phyloP scores from a whole-genome alignment of 2,888 invertebrate genomes.

The Priocnemis perturbator region DNA sequence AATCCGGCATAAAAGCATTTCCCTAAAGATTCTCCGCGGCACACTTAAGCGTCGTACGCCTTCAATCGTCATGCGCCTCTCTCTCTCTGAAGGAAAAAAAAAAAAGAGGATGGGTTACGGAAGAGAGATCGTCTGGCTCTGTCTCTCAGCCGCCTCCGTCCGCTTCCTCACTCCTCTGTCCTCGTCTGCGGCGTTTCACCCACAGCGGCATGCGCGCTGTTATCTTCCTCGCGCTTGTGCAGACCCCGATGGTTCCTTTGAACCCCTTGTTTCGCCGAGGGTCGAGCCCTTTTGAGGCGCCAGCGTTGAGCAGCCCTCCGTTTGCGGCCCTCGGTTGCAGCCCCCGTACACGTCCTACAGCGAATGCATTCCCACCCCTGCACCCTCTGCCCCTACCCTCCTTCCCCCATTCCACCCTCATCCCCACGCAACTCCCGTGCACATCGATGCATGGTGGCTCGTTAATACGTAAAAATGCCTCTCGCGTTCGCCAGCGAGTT shows the following conservation, averaged over 20 bases:
- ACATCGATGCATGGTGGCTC: slow-evolving; percentile 59
- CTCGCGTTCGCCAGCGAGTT: slow-evolving; percentile 38
- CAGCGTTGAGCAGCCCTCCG: slow-evolving; percentile 4
- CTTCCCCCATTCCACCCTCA: slow-evolving; percentile 2
- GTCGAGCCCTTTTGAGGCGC: slow-evolving; percentile 18
- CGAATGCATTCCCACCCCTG: slow-evolving; percentile 1
- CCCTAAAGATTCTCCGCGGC: too few species aligned
- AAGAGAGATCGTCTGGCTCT: too few species aligned
- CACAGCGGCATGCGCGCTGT: not conserved
- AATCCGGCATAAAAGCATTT: too few species aligned
- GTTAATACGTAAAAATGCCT: slow-evolving; percentile 72
- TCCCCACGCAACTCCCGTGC: slow-evolving; percentile 4
- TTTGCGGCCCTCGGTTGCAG: slow-evolving; percentile 5
- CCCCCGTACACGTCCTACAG: not conserved
- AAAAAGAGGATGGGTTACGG: too few species aligned
- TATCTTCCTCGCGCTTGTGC: not conserved
- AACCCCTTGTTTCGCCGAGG: slow-evolving; percentile 7
- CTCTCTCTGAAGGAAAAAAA: too few species aligned
- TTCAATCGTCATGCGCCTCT: too few species aligned
- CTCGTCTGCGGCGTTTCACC: not conserved
- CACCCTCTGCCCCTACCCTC: not conserved
- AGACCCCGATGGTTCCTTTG: slow-evolving; percentile 9
- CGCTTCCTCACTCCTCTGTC: not conserved
- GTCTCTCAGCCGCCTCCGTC: too few species aligned
- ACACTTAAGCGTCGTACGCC: too few species aligned